phyloP scores from a whole-genome alignment of 2,113 vertebrate species.

The Lepidothrix coronata region DNA sequence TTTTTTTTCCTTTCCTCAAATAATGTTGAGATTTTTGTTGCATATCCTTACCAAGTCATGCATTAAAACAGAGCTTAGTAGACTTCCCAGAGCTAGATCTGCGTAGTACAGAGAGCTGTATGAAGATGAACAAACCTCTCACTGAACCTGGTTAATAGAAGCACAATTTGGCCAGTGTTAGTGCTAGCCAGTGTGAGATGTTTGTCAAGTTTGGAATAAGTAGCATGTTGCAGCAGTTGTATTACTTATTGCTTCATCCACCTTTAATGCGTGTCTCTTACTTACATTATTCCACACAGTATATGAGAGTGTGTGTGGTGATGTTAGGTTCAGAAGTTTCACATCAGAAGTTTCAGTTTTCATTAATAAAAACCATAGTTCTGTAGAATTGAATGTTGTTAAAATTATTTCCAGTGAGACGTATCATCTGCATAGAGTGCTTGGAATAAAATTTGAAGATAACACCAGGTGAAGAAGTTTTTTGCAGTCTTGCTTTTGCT shows the following conservation, averaged over 20 bases:
- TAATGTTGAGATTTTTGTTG: not conserved
- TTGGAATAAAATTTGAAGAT: not conserved
- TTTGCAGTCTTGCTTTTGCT: not conserved
- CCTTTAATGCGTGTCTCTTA: fast-evolving
- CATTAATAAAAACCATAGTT: not conserved
- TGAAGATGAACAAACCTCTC: not conserved
- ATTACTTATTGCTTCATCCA: not conserved
- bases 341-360: not conserved
- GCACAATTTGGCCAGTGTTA: not conserved
- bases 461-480: not conserved
- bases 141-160: not conserved
- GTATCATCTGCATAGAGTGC: not conserved
- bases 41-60: not conserved
- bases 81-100: not conserved
- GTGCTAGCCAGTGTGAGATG: not conserved
- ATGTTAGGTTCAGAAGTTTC: not conserved
- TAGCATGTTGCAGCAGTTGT: not conserved
- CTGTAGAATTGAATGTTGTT: not conserved
- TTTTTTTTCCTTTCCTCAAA: not conserved
- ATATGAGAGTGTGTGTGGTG: not conserved
- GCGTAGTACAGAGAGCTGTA: not conserved
- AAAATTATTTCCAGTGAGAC: not conserved
- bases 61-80: not conserved
- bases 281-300: not conserved
- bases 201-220: not conserved